Base-by-base conservation (phyloP, 2,797 vertebrate species). In the Mallotus villosus region DNA sequence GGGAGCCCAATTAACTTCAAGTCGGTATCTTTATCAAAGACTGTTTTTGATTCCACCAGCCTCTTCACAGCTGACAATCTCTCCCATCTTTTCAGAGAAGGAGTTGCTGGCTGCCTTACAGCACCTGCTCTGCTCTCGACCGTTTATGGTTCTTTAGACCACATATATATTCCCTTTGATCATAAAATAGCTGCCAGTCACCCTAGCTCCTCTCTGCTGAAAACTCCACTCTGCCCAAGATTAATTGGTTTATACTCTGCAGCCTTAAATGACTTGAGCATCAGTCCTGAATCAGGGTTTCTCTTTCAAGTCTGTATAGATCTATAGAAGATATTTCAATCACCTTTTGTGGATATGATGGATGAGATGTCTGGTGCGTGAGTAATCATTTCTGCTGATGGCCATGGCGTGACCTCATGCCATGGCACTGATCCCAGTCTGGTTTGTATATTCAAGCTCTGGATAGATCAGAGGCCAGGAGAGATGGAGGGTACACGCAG, bases 401-500 rank as follows among this genome's bases (percentile, higher is more conserved):
- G n/a, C 63, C 63, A 58, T 67, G 58, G 74, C 74, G 19, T 63
- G 63, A 11, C 19, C 37, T 62, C 70, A 63, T 78, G 27, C 75
- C 22, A 46, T 6, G 81, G 68, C 79, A 73, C 79, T 89, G 84
- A 88, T 22, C 57, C 71, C 51, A 73, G 71, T 84, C 63, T 85
- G 82, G 67, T 86, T 84, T 91, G 80, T 67, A 22, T 78, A 82
- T 95, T 93, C 89, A 91, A 99, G 97, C 96, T 90, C 95, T 98
- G 92, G 93, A 95, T 88, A 93, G 94, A 92, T 92, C 95, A 82
- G 93, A 97, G 75, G 87, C 92, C 92, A 95, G 93, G 90, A 93
- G 88, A 87, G 95, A 97, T 94, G 95, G 96, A 92, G 96, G 97
- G 78, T 98, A 92, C 96, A 96, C 94, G 93, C 94, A 89, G 92